Evolutionary conservation across 2,888 invertebrate species (phyloP), one percentile per base, ranked within the genome.

Genomic region (Cantharis flavilabris): DNA sequence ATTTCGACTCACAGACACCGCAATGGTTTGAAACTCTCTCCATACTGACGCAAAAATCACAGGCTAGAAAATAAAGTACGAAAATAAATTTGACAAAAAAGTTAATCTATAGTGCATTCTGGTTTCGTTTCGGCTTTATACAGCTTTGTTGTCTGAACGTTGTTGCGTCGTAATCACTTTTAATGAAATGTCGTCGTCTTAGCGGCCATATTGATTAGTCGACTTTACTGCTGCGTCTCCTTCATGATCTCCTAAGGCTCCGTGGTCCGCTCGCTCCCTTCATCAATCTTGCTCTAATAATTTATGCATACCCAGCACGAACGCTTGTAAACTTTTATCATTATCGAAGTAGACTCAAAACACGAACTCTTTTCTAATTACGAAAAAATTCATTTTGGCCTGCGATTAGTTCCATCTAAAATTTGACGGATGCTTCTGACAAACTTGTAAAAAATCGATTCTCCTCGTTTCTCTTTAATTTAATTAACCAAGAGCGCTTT

Each of bases 201-300:
- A 76, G 78, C 78, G 73, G 76, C 76, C 76, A 76, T 78, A 78
- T 78, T 76, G 78, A 78, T 78, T 78, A 75, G 75, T 72, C 75
- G 62, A 72, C 63, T 73, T 73, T 69, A 62, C 49, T 69, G 49
- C 49, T 71, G 65, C 70, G 72, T 77, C 76, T 77, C 76, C 71
- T 70, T 79, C 73, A 62, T 73, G 75, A 78, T 73, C 70, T 67
- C 20, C 26, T 49, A 69, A 62, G 49, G 18, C 23, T 72, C 26
- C 75, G 69, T 70, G 72, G 73, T 75, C 72, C 75, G 70, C 81
- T 80, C 80, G 75, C 80, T 81, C 79, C 74, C 79, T 80, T 80
- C 84, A 84, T 84, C 83, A 84, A 83, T 84, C 84, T 83, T 83
- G 80, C 82, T 82, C 81, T 83, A 83, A 84, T 82, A 83, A 84